Evolutionary conservation across 2,113 vertebrate species (phyloP), one percentile per base, ranked within the genome.

Genomic region (Murina feae): DNA sequence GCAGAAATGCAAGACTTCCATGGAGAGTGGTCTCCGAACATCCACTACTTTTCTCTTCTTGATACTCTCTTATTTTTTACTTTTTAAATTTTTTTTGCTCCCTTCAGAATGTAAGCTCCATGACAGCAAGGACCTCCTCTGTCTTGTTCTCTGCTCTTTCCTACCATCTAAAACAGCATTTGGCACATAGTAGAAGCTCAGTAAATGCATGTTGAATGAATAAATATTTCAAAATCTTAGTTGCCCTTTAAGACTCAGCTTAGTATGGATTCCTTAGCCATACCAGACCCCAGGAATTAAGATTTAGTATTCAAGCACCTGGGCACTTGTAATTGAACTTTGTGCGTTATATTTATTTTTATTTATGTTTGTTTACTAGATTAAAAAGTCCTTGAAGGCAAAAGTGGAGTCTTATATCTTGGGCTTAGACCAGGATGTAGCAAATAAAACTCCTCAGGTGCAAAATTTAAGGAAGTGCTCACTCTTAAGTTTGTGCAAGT

Each of bases 151-250:
- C 35, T 88, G 30, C 16, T 66, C 13, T 90, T 90, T 20, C 5
- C 23, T 51, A 84, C 18, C 4, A 72, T 44, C 51, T 60, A 44
- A 94, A 90, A 76, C 18, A 88, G n/a, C 44, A 65, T 44, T 44
- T 86, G 25, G 3, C 42, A 30, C 9, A 58, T 16, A 74, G 20
- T 25, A 66, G 37, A 93, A 81, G 42, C 47, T 85, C 44, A 81
- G 30, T 55, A 65, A 91, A 51, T 81, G 49, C 12, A 71, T 58
- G 4, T 58, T 92, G n/a, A 96, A 51, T 66, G 84, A 93, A 87
- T 12, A 47, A 74, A 79, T 82, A 18, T 95, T 72, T 85, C 37
- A 87, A 92, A 96, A 63, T 93, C 39, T 85, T 53, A 63, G n/a
- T 53, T n/a, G 23, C 49, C 23, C n/a, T 87, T 74, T 23, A 55